Conservation (phyloP, 2,113 vertebrate species). For the Podiceps cristatus region DNA sequence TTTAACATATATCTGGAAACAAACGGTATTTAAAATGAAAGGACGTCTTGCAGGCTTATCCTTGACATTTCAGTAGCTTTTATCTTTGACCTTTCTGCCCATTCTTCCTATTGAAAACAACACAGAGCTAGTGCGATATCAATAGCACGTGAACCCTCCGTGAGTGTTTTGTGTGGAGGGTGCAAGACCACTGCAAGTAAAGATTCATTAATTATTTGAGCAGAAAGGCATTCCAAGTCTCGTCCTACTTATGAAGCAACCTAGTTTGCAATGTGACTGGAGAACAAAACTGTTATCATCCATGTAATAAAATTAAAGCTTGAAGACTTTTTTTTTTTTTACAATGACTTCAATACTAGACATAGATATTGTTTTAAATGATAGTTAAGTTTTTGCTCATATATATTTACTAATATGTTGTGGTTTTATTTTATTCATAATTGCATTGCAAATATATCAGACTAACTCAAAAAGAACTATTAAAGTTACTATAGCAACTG, state of each 20-base stretch:
- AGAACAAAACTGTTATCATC: not conserved
- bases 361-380: not conserved
- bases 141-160: not conserved
- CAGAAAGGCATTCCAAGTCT: not conserved
- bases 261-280: not conserved
- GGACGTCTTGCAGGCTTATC: constrained; percentile 1
- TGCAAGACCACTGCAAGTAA: not conserved
- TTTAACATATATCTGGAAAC: constrained; percentile 27
- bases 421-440: not conserved
- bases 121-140: not conserved
- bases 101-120: not conserved
- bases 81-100: constrained; percentile 54
- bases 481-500: constrained; percentile 3
- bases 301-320: not conserved
- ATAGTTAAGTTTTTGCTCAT: not conserved
- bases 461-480: not conserved
- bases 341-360: not conserved
- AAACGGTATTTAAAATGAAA: constrained; percentile 46
- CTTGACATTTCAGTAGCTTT: constrained; percentile 59
- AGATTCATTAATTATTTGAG: not conserved
- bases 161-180: not conserved
- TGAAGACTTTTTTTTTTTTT: not conserved
- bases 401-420: not conserved
- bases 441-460: not conserved
- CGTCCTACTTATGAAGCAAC: not conserved